Base-by-base conservation (phyloP, 2,797 vertebrate species). In the Platyrinchus mystaceus region DNA sequence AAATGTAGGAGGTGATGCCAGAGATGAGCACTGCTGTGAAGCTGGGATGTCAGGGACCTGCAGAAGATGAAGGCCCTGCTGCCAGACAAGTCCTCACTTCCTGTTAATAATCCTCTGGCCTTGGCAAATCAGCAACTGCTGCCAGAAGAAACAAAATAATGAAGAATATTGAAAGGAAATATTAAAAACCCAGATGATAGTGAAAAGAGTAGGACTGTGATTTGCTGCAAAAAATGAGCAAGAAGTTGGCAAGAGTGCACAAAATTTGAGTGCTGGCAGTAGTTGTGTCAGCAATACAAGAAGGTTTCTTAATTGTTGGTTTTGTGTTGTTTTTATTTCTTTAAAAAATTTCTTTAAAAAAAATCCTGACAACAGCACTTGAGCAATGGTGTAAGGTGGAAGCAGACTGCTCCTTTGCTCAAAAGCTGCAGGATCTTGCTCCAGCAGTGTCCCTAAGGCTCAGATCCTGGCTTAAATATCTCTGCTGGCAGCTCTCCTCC, bases 11-110 rank as follows among this genome's bases (percentile, higher is more conserved):
- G 39, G 3, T 49, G 19, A 17, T 7, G 13, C 22, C 24, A 39
- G 4, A 34, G n/a, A 28, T 0, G 0, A 73, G n/a, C 55, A 14
- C 4, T 13, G 10, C 3, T 17, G 34, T 52, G 71, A 58, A 41
- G 10, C 34, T 63, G 67, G 34, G 55, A 17, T 44, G 50, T 7
- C 9, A 2, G 30, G 20, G 68, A 23, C 32, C 64, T 50, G 64
- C 43, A 50, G 64, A 56, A 52, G 59, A 30, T 22, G 18, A 81
- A 32, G 39, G 63, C 27, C 7, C 32, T 67, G 60, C 15, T 43
- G 30, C 28, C 34, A n/a, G 55, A 8, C 62, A 63, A 22, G 22
- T 36, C 28, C n/a, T 78, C 49, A 24, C 30, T 7, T 5, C 0
- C 0, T 53, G 19, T 12, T 27, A 32, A 14, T 2, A 44, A 50